Percentiles rank a stretch among this genome's conserved stretches.
Conservation (phyloP, 2,888 invertebrate species). For the Trichogramma evanescens region DNA sequence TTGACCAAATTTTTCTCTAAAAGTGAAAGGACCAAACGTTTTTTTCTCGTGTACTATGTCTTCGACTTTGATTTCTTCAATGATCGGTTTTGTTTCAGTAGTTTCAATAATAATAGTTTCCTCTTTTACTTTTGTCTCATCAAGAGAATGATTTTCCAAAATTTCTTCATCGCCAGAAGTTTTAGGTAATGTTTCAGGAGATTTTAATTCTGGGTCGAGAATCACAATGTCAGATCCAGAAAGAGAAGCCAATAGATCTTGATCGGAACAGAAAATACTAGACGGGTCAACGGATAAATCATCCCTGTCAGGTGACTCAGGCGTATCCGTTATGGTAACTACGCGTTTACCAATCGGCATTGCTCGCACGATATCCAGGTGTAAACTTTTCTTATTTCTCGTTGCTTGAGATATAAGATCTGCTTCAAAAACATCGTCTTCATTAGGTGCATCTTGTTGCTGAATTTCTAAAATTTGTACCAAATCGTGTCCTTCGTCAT, state of each 20-base stretch:
- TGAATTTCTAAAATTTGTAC: conserved; percentile 45
- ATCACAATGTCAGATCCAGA: conserved; percentile 58
- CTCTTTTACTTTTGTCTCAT: conserved; percentile 7
- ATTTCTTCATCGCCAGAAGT: conserved; percentile 28
- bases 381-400: conserved; percentile 37
- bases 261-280: conserved; percentile 47
- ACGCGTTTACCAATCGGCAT: conserved; percentile 44
- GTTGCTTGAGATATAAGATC: conserved; percentile 33
- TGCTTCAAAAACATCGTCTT: conserved; percentile 36
- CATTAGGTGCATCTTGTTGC: conserved; percentile 34
- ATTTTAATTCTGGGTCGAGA: conserved; percentile 55
- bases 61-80: conserved; percentile 2
- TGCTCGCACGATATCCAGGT: conserved; percentile 42
- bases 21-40: conserved; percentile 23
- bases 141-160: conserved; percentile 16
- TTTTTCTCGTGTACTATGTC: conserved; percentile 26
- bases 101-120: not conserved
- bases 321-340: conserved; percentile 48
- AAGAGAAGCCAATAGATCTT: conserved; percentile 40
- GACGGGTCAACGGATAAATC: conserved; percentile 48
- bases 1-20: conserved; percentile 33
- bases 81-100: conserved; percentile 3
- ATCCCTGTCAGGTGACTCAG: conserved; percentile 53
- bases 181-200: conserved; percentile 55
- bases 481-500: conserved; percentile 39